Evolutionary conservation across 1,140 invertebrate species (phyloP), one percentile per base, ranked within the genome.

Genomic region (Marisa cornuarietis): DNA sequence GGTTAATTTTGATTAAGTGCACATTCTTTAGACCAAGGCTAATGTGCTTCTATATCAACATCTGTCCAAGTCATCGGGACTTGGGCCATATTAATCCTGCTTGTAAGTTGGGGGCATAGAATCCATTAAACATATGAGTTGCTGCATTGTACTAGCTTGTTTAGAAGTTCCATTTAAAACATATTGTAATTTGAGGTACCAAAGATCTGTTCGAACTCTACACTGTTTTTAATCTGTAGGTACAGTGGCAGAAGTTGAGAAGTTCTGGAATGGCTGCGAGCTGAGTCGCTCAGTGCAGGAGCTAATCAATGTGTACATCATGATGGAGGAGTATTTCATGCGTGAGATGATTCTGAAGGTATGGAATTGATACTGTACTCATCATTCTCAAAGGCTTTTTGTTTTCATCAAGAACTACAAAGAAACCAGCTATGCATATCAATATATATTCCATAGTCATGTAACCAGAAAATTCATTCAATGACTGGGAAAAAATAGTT

Each of bases 241-340:
- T 71, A 91, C 93, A 85, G 52, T 89, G 1, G 91, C 93, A 63
- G 92, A 93, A 78, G 92, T 96, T 42, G 94, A 96, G 83, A 91
- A 92, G 78, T 92, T 95, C 71, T 92, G 98, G 20, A 93, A 93
- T 31, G 94, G 94, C 66, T 96, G 95, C 83, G 95, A 96, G 85
- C 91, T 98, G 26, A 95, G 94, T 83, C 93, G 94, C 26, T 93
- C 94, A 71, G 96, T 99, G 92, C 97, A 99, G 91, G 97, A 99
- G 87, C 88, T 99, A 24, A 92, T 99, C 10, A 95, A 96, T 20
- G 94, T 95, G 76, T 99, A 99, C 92, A 94, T 99, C 49, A 93
- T 95, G 54, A 93, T 99, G 74, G 98, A 99, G 90, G 95, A 97
- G 92, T 98, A 96, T 91, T 99, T 98, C 89, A 95, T 99, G 93